Evolutionary conservation across 1,140 invertebrate genomes (phyloP).

Genomic region (Coboldia fuscipes): DNA sequence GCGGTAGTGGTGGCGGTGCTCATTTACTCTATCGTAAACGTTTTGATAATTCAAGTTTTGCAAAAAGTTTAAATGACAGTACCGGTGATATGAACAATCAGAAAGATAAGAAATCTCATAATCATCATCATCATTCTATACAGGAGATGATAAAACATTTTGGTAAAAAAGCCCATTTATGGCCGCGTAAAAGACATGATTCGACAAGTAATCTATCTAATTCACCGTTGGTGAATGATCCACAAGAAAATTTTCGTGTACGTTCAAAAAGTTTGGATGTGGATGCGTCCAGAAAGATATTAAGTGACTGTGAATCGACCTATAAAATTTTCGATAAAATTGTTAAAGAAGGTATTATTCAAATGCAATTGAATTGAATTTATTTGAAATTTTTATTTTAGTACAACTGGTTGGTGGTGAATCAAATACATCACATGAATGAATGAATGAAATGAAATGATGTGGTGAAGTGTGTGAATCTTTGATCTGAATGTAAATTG

Average conservation of each 20-base stretch:
- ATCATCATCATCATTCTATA: conserved; percentile 38
- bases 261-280: conserved; percentile 57
- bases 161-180: conserved; percentile 37
- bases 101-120: conserved; percentile 12
- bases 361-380: too few relatives aligned
- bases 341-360: conserved; percentile 62
- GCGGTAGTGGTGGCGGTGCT: conserved; percentile 6
- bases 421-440: too few relatives aligned
- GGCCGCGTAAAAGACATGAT: conserved; percentile 30
- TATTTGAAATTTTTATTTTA: too few relatives aligned
- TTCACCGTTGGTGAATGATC: conserved; percentile 23
- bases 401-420: too few relatives aligned
- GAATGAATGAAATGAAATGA: too few relatives aligned
- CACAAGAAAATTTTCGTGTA: conserved; percentile 39
- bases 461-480: too few relatives aligned
- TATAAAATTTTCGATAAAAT: conserved; percentile 64
- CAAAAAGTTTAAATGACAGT: conserved; percentile 23
- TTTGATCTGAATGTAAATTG: too few relatives aligned
- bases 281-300: conserved; percentile 24
- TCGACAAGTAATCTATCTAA: conserved; percentile 23
- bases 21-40: conserved; percentile 10
- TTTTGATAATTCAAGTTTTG: conserved; percentile 30
- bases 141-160: conserved; percentile 50
- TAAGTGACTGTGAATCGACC: conserved; percentile 51
- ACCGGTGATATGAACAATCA: conserved; percentile 10